Base-by-base conservation (phyloP, 1,140 invertebrate species). In the Bemisia tabaci region DNA sequence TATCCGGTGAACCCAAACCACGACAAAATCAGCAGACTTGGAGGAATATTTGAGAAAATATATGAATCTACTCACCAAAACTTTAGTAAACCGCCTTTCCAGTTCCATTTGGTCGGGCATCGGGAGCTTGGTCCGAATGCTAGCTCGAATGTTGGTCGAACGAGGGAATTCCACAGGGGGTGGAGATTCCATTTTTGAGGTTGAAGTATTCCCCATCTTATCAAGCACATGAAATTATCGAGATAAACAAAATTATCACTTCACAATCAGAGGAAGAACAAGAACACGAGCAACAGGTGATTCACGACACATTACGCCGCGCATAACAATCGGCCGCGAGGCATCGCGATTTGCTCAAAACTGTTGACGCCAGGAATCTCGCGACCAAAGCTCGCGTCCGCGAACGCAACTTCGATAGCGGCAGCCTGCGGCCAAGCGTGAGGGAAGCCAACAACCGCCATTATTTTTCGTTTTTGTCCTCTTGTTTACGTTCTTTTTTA, bases 21-120 rank as follows among this genome's bases (percentile, higher is more conserved):
- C n/a, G n/a, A n/a, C n/a, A n/a, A n/a, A n/a, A n/a, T n/a, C n/a
- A n/a, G n/a, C n/a, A n/a, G n/a, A n/a, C n/a, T n/a, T n/a, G n/a
- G n/a, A n/a, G n/a, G n/a, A n/a, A n/a, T n/a, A n/a, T n/a, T n/a
- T n/a, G n/a, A n/a, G n/a, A n/a, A n/a, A n/a, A n/a, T n/a, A n/a
- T n/a, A n/a, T n/a, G n/a, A n/a, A n/a, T n/a, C n/a, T 69, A 83
- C 91, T 90, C 79, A 95, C 94, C 86, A 96, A 80, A 74, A 95
- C 92, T 91, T 94, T 95, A 70, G 92, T 92, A 79, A 95, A 96
- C 71, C 92, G 82, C 72, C 87, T 86, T 77, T 95, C 94, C 78
- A 96, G 81, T 78, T 96, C 94, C 71, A 82, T 83, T 58, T 88
- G 80, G 73, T 94, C 92, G 90, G 94, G 87, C 81, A 92, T 90